Evolutionary conservation across 2,888 invertebrate genomes (phyloP).

Genomic region (Rhorus exstirpatorius): DNA sequence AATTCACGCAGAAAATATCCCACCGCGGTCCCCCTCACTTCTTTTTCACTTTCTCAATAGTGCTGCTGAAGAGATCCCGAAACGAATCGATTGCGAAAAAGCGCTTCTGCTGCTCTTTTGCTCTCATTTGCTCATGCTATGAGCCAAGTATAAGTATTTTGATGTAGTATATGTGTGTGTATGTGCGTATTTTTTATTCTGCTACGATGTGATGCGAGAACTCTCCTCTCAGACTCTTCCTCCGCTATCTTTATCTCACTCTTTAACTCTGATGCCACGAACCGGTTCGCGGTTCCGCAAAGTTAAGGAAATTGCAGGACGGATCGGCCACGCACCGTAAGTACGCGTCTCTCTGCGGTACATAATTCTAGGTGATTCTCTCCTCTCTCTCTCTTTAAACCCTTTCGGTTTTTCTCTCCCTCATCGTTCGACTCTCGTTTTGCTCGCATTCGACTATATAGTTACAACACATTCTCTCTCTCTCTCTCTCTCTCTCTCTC

Average conservation of each 20-base stretch:
- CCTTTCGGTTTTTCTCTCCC: background rate
- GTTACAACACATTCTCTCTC: too few relatives aligned
- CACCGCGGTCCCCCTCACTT: background rate
- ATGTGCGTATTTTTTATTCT: conserved; percentile 29
- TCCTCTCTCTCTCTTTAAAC: conserved; percentile 18
- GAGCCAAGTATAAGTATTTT: conserved; percentile 36
- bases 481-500: conserved; percentile 13
- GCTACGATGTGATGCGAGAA: conserved; percentile 39
- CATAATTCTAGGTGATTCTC: conserved; percentile 64
- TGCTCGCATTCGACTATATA: conserved; percentile 6
- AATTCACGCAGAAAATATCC: conserved; percentile 15
- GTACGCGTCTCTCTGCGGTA: conserved; percentile 65
- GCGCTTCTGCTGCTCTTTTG: conserved; percentile 55
- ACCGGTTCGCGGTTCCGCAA: conserved; percentile 76
- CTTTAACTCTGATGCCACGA: conserved; percentile 37
- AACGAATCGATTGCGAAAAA: conserved; percentile 71
- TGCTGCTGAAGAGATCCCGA: conserved; percentile 57
- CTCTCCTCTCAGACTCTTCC: conserved; percentile 12
- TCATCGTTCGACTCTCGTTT: conserved; percentile 35
- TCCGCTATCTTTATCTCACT: background rate
- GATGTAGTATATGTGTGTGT: conserved; percentile 22
- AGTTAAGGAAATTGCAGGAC: conserved; percentile 78
- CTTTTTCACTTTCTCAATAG: conserved; percentile 3
- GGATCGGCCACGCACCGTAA: conserved; percentile 73
- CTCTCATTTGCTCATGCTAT: conserved; percentile 44